Conservation (phyloP, 2,113 vertebrate species). For the Progne subis region DNA sequence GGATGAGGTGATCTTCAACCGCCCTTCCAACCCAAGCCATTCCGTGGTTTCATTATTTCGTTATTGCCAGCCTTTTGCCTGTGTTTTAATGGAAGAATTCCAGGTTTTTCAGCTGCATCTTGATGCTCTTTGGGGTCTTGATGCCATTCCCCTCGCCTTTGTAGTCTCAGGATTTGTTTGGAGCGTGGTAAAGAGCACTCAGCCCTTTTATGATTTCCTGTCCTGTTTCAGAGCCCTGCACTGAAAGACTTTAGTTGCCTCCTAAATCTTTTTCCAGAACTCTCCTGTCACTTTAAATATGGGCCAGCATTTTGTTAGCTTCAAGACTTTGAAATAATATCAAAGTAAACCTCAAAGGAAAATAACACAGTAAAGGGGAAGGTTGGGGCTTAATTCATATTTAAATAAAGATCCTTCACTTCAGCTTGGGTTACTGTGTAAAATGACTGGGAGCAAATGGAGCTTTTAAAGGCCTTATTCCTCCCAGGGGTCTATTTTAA, state of each 20-base stretch:
- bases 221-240: background rate
- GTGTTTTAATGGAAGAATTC: background rate
- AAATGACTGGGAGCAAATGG: constrained; percentile 28
- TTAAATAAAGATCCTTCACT: constrained; percentile 47
- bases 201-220: constrained; percentile 36
- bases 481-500: background rate
- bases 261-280: constrained; percentile 31
- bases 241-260: background rate
- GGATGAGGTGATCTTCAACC: too few relatives aligned
- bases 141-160: background rate
- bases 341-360: constrained; percentile 62
- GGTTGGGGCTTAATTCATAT: constrained; percentile 45
- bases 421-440: constrained; percentile 31
- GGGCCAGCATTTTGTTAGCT: constrained; percentile 34
- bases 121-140: background rate
- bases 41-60: accelerated
- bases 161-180: background rate
- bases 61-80: background rate
- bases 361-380: background rate
- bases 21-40: background rate
- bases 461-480: constrained; percentile 40
- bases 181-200: background rate
- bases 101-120: background rate
- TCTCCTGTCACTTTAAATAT: constrained; percentile 34
- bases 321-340: constrained; percentile 50